A percentile compares a stretch with the other conserved stretches of the same genome.
These are phyloP conservation scores for Ornithoptera alexandrae DNA, from an alignment of 2,888 invertebrate genomes.

Conservation along the genomic window DNA sequence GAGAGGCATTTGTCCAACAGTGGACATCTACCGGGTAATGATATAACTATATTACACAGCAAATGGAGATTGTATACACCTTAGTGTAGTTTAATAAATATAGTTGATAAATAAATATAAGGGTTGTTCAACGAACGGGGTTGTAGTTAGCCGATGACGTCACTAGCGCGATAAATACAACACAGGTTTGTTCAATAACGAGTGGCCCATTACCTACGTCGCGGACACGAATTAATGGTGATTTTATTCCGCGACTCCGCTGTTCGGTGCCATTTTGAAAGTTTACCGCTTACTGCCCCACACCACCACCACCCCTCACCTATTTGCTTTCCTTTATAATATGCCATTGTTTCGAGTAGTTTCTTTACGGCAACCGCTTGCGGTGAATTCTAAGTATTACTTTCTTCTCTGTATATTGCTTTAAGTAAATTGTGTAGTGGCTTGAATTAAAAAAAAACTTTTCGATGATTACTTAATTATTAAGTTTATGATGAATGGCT, in stretches of 20 bases:
- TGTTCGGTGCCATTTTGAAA: conserved; percentile 43
- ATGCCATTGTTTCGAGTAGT: conserved; percentile 22
- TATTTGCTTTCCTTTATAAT: conserved; percentile 30
- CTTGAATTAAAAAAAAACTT: too few relatives aligned
- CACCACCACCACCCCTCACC: neutral
- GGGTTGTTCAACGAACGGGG: too few relatives aligned
- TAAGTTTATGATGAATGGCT: too few relatives aligned
- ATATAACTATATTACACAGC: too few relatives aligned
- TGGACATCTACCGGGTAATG: too few relatives aligned
- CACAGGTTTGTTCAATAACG: conserved; percentile 68
- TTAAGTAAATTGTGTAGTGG: too few relatives aligned
- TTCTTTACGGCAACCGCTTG: conserved; percentile 4
- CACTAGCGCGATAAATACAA: conserved; percentile 45
- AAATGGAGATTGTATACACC: too few relatives aligned
- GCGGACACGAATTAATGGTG: conserved; percentile 72
- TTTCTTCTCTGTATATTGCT: too few relatives aligned
- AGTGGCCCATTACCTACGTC: conserved; percentile 70
- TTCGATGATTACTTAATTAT: too few relatives aligned
- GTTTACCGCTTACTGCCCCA: conserved; percentile 43
- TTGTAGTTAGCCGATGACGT: conserved; percentile 8
- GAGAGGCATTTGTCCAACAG: too few relatives aligned
- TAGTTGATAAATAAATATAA: too few relatives aligned
- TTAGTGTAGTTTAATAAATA: too few relatives aligned
- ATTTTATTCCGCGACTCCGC: conserved; percentile 60
- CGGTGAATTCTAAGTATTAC: neutral